These are phyloP conservation scores for Steinernema carpocapsae DNA, from an alignment of 2,888 invertebrate species.

Conservation along the genomic window DNA sequence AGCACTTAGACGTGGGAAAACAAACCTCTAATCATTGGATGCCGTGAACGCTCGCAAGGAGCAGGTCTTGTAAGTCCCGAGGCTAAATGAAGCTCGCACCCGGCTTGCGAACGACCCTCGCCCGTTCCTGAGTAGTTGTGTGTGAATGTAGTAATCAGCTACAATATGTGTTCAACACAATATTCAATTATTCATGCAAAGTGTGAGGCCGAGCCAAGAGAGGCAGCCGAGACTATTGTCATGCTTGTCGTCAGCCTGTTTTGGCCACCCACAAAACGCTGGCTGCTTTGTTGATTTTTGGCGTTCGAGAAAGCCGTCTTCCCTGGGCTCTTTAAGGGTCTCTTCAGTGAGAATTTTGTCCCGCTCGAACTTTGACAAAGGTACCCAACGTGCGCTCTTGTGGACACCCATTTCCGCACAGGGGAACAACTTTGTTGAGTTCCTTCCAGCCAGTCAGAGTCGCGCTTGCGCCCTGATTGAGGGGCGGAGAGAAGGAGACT, in stretches of 20 bases:
- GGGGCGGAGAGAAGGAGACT: conserved; percentile 8
- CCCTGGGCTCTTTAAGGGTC: background rate
- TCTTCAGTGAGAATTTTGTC: background rate
- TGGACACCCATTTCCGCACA: no score
- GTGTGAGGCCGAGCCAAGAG: background rate
- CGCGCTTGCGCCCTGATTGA: conserved; percentile 28
- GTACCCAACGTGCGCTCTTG: no score
- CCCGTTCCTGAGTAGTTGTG: background rate
- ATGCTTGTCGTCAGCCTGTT: background rate
- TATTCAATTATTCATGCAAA: conserved; percentile 29
- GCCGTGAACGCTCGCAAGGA: background rate
- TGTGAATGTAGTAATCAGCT: conserved; percentile 34
- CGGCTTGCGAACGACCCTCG: no score
- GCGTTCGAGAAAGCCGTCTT: no score
- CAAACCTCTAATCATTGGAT: conserved; percentile 33
- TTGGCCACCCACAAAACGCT: no score
- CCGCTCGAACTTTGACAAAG: no score
- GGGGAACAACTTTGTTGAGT: no score
- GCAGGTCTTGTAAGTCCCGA: background rate
- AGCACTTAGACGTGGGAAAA: conserved; percentile 34
- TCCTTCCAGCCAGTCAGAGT: conserved; percentile 31
- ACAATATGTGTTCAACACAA: conserved; percentile 19
- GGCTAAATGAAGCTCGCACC: background rate
- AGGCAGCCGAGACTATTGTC: no score
- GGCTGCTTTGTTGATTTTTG: no score